Base-by-base conservation (phyloP, 2,113 vertebrate genomes). In the Chaetodon auriga region DNA sequence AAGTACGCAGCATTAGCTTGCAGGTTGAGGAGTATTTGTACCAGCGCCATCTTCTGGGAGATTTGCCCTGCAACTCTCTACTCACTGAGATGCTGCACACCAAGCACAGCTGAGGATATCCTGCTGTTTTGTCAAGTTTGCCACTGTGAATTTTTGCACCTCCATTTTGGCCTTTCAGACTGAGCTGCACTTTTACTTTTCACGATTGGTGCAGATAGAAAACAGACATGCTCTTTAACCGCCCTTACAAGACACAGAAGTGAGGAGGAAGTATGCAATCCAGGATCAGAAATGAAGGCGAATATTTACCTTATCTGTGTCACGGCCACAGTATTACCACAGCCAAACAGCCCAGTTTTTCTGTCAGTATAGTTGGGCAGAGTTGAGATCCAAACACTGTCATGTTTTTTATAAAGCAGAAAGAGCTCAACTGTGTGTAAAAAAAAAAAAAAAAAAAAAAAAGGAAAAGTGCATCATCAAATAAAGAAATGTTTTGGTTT, bases 11-110 rank as follows among this genome's bases (percentile, higher is more conserved):
- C 94, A 96, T 96, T 16, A 95, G 96, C 70, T 87, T 96, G 75
- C 96, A 95, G 82, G 93, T 95, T 25, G 96, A 96, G 87, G 95
- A 96, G 77, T 96, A 96, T 84, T 92, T 96, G 87, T 96, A 96
- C 84, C 94, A 95, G 90, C 95, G 95, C 77, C 96, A 96, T 81
- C 94, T 96, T 76, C 91, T 95, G 79, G 96, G 96, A 4, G 96
- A 96, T 75, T 92, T 96, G 66, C 96, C 96, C 35, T 96, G 96
- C 86, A 96, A 96, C 92, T 96, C 95, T 12, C 86, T 96, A 11
- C 94, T 96, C 53, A 94, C 95, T 0, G 96, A 96, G 86, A 96
- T 96, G 96, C 93, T 96, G 65, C 96, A 96, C 61, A 92, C 95
- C 61, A 96, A 96, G 87, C 94, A 95, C 84, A 92, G 77, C 84